Conservation (phyloP, 2,797 vertebrate genomes). For the Synanceia verrucosa region DNA sequence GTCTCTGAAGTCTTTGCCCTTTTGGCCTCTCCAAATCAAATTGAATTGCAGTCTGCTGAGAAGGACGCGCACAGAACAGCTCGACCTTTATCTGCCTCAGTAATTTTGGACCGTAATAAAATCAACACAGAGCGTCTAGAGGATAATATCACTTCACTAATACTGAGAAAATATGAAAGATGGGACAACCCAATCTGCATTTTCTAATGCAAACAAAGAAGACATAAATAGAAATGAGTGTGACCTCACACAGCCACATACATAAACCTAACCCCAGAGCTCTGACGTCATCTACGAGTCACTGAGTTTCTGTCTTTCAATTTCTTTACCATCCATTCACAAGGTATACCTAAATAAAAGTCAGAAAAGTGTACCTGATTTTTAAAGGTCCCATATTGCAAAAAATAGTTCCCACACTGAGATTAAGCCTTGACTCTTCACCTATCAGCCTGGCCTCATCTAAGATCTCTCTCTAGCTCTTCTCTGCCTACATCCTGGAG, state of each 20-base stretch:
- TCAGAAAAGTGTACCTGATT: conserved; percentile 60
- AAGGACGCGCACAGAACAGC: background rate
- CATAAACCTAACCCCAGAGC: background rate
- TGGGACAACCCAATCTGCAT: background rate
- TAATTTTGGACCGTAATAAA: background rate
- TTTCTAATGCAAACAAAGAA: background rate
- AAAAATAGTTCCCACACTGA: conserved; percentile 52
- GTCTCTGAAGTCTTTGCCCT: background rate
- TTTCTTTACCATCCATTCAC: background rate
- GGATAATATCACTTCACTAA: background rate
- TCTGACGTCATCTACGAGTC: background rate
- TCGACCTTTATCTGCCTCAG: conserved; percentile 14
- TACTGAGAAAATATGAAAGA: background rate
- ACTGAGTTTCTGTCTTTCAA: background rate
- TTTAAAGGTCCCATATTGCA: conserved; percentile 48
- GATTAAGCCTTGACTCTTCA: conserved; percentile 44
- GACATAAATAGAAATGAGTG: background rate
- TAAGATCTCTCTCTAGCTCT: conserved; percentile 19
- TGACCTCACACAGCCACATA: background rate
- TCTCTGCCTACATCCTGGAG: background rate
- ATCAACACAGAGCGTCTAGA: background rate
- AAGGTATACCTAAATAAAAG: background rate
- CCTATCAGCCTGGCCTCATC: conserved; percentile 45
- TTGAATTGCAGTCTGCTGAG: conserved; percentile 3
- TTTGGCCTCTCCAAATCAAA: conserved; percentile 1